phyloP scores from a whole-genome alignment of 2,113 vertebrate genomes.

The Bettongia penicillata region DNA sequence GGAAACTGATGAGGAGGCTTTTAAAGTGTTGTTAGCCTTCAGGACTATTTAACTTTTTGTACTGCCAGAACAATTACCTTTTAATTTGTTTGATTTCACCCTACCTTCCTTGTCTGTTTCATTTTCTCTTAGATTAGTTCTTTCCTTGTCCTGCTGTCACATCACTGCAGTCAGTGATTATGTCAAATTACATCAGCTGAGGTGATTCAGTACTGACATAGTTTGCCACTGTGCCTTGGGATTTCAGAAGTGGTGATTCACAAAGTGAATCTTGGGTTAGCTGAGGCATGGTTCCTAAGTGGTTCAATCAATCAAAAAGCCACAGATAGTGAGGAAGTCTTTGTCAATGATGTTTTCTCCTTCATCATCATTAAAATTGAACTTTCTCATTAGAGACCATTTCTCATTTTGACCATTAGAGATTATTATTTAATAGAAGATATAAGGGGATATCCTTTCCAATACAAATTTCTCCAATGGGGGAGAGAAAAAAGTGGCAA shows the following conservation, averaged over 20 bases:
- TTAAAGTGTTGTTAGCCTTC: neutral
- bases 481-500: neutral
- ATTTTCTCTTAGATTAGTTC: constrained; percentile 27
- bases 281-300: neutral
- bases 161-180: neutral
- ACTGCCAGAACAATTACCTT: constrained; percentile 5
- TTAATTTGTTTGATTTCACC: constrained; percentile 10
- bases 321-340: neutral
- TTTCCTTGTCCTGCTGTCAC: neutral
- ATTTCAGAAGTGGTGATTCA: neutral
- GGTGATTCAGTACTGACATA: neutral
- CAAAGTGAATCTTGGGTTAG: neutral
- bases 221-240: neutral
- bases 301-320: neutral
- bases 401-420: neutral
- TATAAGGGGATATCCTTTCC: neutral
- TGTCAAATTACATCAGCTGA: neutral
- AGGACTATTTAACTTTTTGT: neutral
- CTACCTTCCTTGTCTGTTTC: constrained; percentile 14
- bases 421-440: neutral
- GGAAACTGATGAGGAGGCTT: neutral
- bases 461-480: neutral
- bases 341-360: neutral
- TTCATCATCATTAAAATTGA: neutral
- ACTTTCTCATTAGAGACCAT: neutral